Conservation (phyloP, 2,888 invertebrate genomes). For the Andrena marginata region DNA sequence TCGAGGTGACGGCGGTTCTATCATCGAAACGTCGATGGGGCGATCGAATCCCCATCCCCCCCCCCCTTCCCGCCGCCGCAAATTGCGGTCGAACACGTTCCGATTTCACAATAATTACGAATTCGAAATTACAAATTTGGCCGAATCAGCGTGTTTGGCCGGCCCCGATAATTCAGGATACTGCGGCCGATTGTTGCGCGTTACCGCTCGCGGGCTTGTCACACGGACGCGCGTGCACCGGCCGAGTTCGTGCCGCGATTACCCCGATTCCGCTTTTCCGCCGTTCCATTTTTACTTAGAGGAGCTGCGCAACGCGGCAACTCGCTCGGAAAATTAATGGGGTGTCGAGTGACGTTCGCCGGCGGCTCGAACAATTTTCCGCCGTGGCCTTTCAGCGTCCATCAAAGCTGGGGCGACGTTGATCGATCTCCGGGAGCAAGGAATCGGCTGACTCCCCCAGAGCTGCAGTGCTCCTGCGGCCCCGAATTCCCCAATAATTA, state of each 20-base stretch:
- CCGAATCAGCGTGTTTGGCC: constrained; percentile 75
- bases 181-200: constrained; percentile 51
- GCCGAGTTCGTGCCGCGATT: constrained; percentile 41
- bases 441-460: neutral
- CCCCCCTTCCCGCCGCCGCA: constrained; percentile 39
- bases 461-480: neutral
- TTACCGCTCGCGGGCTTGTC: constrained; percentile 34
- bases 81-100: constrained; percentile 35
- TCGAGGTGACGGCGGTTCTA: neutral
- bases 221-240: constrained; percentile 1
- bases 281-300: constrained; percentile 16
- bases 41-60: constrained; percentile 42
- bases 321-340: constrained; percentile 36
- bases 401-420: constrained; percentile 27
- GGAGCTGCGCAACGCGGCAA: constrained; percentile 4
- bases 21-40: constrained; percentile 34
- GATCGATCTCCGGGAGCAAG: constrained; percentile 30
- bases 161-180: constrained; percentile 75
- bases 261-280: neutral
- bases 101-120: constrained; percentile 79
- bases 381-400: constrained; percentile 10
- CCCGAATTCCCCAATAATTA: constrained; percentile 77
- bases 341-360: constrained; percentile 22
- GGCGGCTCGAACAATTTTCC: constrained; percentile 29
- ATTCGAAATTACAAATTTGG: constrained; percentile 74